Conservation (phyloP, 2,888 invertebrate species). For the Aleiodes alternator region DNA sequence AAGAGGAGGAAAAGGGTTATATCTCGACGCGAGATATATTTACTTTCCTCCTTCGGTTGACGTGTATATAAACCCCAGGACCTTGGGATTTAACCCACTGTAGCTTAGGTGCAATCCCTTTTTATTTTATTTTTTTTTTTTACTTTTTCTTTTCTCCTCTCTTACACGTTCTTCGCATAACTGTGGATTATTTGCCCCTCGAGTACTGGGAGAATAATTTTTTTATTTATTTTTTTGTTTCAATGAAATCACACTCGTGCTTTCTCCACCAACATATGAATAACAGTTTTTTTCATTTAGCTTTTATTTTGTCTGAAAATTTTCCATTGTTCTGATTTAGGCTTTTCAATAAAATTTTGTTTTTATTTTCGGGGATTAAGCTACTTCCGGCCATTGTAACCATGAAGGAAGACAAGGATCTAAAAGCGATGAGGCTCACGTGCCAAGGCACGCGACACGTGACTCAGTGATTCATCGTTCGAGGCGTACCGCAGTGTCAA, state of each 20-base stretch:
- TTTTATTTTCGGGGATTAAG: slow-evolving; percentile 28
- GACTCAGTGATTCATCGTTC: slow-evolving; percentile 51
- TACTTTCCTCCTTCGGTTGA: slow-evolving; percentile 55
- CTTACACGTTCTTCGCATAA: slow-evolving; percentile 57
- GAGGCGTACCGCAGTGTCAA: slow-evolving; percentile 33
- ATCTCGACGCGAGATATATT: slow-evolving; percentile 47
- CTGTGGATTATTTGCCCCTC: slow-evolving; percentile 43
- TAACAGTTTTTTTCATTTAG: slow-evolving; percentile 39
- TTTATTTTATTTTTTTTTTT: slow-evolving; percentile 42
- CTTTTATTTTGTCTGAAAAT: slow-evolving; percentile 47
- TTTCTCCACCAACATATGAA: too few species aligned
- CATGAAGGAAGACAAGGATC: slow-evolving; percentile 18
- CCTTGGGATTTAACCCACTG: slow-evolving; percentile 74
- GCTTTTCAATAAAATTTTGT: slow-evolving; percentile 34
- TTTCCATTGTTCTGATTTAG: slow-evolving; percentile 46
- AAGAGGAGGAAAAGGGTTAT: slow-evolving; percentile 31
- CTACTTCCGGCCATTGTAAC: slow-evolving; percentile 24
- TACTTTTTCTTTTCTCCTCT: slow-evolving; percentile 52
- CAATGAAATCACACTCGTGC: too few species aligned
- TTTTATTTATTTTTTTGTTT: too few species aligned
- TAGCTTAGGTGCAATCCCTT: slow-evolving; percentile 66
- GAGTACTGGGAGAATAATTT: too few species aligned
- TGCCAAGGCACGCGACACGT: slow-evolving; percentile 54
- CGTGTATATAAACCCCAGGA: slow-evolving; percentile 64
- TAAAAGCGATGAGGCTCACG: slow-evolving; percentile 25